Evolutionary conservation across 2,113 vertebrate genomes (phyloP).

Genomic region (Limnothrissa miodon): DNA sequence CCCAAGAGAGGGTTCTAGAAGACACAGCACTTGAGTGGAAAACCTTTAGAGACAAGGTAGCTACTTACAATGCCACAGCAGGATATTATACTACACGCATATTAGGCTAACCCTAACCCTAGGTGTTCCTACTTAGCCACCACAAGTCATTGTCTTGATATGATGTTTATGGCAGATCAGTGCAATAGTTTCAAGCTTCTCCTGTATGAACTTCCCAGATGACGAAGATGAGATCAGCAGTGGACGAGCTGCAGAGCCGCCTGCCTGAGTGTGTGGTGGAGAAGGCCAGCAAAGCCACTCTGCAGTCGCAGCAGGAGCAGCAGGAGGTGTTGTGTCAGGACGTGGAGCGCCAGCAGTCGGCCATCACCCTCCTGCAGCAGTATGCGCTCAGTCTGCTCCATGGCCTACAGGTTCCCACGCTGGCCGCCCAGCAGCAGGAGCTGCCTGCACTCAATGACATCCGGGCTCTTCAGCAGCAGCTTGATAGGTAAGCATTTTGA

Average conservation of each 20-base stretch:
- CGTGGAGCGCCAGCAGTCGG: conserved; percentile 81
- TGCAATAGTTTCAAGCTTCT: background rate
- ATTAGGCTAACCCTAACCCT: too few relatives aligned
- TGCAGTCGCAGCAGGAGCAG: conserved; percentile 81
- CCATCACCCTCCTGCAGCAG: conserved; percentile 80
- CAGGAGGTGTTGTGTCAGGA: conserved; percentile 80
- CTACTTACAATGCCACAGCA: background rate
- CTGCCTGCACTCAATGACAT: conserved; percentile 83
- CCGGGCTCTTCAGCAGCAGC: conserved; percentile 81
- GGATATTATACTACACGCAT: background rate
- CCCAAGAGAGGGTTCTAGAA: conserved; percentile 87
- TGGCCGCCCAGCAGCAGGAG: conserved; percentile 69
- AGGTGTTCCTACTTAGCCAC: too few relatives aligned
- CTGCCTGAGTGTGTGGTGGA: conserved; percentile 86
- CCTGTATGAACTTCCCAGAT: conserved; percentile 67
- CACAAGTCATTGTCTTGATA: background rate
- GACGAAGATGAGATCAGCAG: conserved; percentile 75
- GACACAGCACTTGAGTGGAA: conserved; percentile 85
- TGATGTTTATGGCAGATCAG: background rate
- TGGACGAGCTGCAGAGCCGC: conserved; percentile 80
- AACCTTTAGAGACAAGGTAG: conserved; percentile 82
- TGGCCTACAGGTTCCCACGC: conserved; percentile 29
- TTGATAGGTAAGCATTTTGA: conserved; percentile 77
- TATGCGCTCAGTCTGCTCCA: conserved; percentile 73
- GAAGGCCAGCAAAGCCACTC: conserved; percentile 86